phyloP scores from a whole-genome alignment of 2,888 invertebrate genomes.

The Hirudinaria manillensis region DNA sequence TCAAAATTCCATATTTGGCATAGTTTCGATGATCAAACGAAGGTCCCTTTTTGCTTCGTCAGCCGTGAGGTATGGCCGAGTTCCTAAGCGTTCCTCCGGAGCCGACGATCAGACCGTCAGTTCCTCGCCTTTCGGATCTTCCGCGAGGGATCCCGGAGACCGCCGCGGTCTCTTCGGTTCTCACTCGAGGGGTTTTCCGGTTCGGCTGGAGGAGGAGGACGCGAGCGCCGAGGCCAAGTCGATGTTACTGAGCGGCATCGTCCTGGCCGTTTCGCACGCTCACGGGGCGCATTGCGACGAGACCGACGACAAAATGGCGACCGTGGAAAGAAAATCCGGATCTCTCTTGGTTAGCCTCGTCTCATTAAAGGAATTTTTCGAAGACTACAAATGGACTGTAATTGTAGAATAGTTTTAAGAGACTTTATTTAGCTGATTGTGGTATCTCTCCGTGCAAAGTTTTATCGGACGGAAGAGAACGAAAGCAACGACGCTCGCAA shows the following conservation, averaged over 20 bases:
- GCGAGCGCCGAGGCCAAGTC: conserved; percentile 62
- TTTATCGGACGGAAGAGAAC: too few relatives aligned
- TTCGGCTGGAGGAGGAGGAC: background rate
- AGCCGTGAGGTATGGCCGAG: conserved; percentile 74
- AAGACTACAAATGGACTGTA: too few relatives aligned
- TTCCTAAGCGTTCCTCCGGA: conserved; percentile 85
- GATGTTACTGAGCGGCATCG: conserved; percentile 71
- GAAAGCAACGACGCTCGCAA: too few relatives aligned
- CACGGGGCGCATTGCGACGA: conserved; percentile 81
- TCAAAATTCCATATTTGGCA: too few relatives aligned
- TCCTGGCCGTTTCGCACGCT: conserved; percentile 70
- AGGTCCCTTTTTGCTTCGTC: background rate
- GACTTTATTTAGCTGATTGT: too few relatives aligned
- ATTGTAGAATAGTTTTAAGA: too few relatives aligned
- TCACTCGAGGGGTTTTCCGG: background rate
- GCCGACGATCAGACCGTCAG: conserved; percentile 49
- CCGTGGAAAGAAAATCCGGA: conserved; percentile 66
- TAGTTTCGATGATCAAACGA: too few relatives aligned
- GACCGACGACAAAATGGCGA: conserved; percentile 68
- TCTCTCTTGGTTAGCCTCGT: conserved; percentile 57
- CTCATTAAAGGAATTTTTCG: background rate
- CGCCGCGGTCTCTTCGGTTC: background rate
- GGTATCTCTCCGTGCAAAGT: too few relatives aligned
- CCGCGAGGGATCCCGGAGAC: background rate
- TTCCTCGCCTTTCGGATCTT: background rate